Evolutionary conservation across 2,888 invertebrate genomes (phyloP), one percentile per base, ranked within the genome.

Genomic region (Caenorhabditis panamensis): DNA sequence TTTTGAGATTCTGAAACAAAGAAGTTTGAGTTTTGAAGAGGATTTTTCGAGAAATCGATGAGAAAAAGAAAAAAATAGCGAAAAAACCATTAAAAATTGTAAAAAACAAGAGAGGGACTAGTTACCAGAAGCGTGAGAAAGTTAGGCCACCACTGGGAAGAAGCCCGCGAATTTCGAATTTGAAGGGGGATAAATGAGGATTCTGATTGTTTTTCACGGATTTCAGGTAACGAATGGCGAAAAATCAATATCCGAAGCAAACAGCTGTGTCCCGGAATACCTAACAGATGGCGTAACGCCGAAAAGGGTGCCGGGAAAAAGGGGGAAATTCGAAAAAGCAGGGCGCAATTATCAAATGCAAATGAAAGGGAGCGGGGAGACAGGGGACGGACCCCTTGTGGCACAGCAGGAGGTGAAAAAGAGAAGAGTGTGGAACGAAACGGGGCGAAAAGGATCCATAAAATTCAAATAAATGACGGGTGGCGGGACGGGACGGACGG

Each of bases 391-490:
- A 49, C 47, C 53, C 41, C 13, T n/a, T n/a, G 20, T 3, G 18
- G 31, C 49, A 54, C 69, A 63, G 63, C 62, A 58, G 67, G 58
- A 77, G 49, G 56, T 53, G 28, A 49, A 76, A 61, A 61, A 24
- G 47, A 47, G 63, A 61, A 61, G 56, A 63, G 51, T 49, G 44
- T 47, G 59, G 69, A 64, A 59, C 63, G 64, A 71, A 64, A 78
- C 51, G 77, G 56, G 31, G 68, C 56, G 77, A 69, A 68, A 62
- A 68, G 63, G 69, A 71, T 69, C 77, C 77, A 77, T 77, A 77
- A 77, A 77, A 77, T 77, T 77, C 77, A 69, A 77, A 77, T 77
- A 69, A 76, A 77, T 77, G 77, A 63, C 53, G 62, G 54, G 77
- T 44, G 66, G 47, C 61, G 37, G 59, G 24, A 36, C 41, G 61